Conservation (phyloP, 2,888 invertebrate genomes). For the Tupiocoris notatus region DNA sequence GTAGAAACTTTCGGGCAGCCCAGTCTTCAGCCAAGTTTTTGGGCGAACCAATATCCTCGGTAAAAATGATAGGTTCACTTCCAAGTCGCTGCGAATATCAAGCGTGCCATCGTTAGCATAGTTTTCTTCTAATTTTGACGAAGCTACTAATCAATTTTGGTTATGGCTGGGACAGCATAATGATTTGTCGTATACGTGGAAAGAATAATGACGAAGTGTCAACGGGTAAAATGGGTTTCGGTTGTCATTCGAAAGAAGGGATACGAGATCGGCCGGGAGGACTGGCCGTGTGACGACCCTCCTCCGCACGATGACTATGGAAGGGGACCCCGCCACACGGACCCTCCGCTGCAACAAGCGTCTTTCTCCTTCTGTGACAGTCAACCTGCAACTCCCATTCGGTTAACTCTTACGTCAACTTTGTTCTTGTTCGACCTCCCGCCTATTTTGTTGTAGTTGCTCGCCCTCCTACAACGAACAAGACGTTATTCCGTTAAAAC, state of each 20-base stretch:
- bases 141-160: too few species aligned
- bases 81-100: too few species aligned
- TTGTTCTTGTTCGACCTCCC: neutral
- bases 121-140: too few species aligned
- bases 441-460: neutral
- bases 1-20: too few species aligned
- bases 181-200: too few species aligned
- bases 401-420: slow-evolving; percentile 33
- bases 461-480: neutral
- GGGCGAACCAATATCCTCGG: too few species aligned
- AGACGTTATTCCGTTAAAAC: neutral
- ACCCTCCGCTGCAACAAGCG: slow-evolving; percentile 15
- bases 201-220: too few species aligned
- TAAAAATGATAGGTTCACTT: too few species aligned
- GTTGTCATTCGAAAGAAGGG: slow-evolving; percentile 1
- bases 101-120: too few species aligned
- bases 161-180: too few species aligned
- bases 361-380: slow-evolving; percentile 30
- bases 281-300: neutral
- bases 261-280: neutral
- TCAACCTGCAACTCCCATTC: slow-evolving; percentile 42
- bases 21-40: too few species aligned
- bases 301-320: slow-evolving; percentile 1
- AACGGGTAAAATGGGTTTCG: too few species aligned
- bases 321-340: slow-evolving; percentile 33